Percentiles rank a stretch among this genome's conserved stretches.
Conservation (phyloP, 2,888 invertebrate genomes). For the Trichogramma dendrolimi region DNA sequence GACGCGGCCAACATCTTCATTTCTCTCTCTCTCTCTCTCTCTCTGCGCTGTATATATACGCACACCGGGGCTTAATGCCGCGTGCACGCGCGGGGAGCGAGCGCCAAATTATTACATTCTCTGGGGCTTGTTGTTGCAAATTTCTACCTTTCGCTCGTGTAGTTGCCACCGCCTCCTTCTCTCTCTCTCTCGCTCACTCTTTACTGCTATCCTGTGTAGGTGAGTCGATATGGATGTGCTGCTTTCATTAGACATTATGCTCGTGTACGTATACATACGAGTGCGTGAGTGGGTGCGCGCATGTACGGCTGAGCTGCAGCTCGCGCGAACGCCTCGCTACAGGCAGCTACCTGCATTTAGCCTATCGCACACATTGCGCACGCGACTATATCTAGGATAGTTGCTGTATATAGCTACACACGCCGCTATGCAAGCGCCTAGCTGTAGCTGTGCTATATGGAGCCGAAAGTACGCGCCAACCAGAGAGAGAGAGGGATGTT, state of each 20-base stretch:
- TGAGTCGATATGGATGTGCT: not conserved
- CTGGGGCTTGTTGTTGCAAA: constrained; percentile 45
- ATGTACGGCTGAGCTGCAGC: too few species aligned
- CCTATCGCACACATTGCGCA: too few species aligned
- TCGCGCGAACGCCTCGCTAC: too few species aligned
- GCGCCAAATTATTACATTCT: constrained; percentile 50
- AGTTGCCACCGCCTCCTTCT: constrained; percentile 12
- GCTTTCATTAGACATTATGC: constrained; percentile 52
- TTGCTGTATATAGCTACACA: too few species aligned
- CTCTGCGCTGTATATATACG: not conserved
- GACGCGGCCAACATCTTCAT: not conserved
- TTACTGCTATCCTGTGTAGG: not conserved
- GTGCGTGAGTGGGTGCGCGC: too few species aligned
- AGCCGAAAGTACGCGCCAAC: too few species aligned
- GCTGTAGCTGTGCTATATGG: too few species aligned
- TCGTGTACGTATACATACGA: constrained; percentile 50
- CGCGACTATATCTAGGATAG: too few species aligned
- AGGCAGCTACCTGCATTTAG: too few species aligned
- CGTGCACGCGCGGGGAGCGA: not conserved
- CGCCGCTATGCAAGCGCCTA: too few species aligned
- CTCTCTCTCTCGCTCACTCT: not conserved
- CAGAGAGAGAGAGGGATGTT: too few species aligned
- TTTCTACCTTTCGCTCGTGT: constrained; percentile 31
- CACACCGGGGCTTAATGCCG: not conserved
- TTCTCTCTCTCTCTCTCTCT: constrained; percentile 20